A percentile compares a stretch with the other conserved stretches of the same genome.
phyloP scores from a whole-genome alignment of 2,797 vertebrate genomes.

The Sarcoramphus papa region DNA sequence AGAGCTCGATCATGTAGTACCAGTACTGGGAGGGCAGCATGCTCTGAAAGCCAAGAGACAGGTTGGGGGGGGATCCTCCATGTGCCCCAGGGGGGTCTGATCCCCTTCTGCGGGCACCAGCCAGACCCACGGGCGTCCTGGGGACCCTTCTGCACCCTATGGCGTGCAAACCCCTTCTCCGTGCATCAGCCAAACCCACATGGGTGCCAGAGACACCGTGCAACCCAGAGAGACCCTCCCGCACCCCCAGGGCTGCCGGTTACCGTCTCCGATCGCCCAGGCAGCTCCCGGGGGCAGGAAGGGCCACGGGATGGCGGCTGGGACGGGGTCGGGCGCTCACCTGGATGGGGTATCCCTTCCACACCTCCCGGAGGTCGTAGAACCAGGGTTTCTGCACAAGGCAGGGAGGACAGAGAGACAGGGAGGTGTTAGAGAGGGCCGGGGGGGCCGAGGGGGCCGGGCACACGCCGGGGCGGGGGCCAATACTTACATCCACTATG shows the following conservation, averaged over 20 bases:
- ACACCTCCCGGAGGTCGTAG: constrained; percentile 88
- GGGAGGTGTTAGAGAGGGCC: background rate
- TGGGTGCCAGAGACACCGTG: rapidly evolving
- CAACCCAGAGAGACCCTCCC: background rate
- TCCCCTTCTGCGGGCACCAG: background rate
- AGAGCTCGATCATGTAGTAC: constrained; percentile 92
- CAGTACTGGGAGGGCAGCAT: constrained; percentile 88
- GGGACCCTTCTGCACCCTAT: background rate
- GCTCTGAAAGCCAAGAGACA: constrained; percentile 70
- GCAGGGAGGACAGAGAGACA: background rate
- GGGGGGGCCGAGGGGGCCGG: rapidly evolving
- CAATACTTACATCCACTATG: constrained; percentile 89
- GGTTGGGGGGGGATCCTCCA: background rate
- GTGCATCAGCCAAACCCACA: too few relatives aligned
- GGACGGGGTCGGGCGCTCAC: constrained; percentile 60
- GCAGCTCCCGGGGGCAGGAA: background rate
- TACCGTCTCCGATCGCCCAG: background rate
- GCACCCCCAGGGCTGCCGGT: background rate
- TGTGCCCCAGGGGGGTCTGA: rapidly evolving
- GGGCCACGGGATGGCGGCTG: rapidly evolving
- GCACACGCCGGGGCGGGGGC: rapidly evolving
- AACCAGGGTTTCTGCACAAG: constrained; percentile 91
- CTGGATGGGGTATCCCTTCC: constrained; percentile 91
- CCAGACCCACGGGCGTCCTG: background rate
- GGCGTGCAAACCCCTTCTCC: background rate